Conservation (phyloP, 2,113 vertebrate genomes). For the Nasalis larvatus region DNA sequence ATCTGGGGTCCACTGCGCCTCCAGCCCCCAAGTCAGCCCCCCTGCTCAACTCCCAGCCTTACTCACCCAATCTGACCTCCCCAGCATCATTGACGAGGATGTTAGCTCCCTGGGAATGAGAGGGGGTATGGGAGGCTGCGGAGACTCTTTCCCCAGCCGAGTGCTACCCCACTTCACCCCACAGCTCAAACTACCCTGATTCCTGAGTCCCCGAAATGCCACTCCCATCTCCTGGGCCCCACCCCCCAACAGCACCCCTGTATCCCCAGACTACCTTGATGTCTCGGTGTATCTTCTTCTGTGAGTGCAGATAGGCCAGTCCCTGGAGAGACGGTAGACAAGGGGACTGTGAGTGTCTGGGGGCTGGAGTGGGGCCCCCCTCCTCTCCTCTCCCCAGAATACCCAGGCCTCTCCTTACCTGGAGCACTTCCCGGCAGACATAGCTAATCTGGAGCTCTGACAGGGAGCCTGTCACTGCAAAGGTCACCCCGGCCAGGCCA, state of each 20-base stretch:
- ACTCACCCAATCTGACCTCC: constrained; percentile 92
- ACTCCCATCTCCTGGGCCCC: not conserved
- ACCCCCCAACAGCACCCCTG: not conserved
- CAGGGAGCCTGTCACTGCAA: constrained; percentile 90
- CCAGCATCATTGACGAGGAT: constrained; percentile 93
- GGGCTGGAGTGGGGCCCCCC: not conserved
- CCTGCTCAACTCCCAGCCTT: not conserved
- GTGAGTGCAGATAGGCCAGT: constrained; percentile 91
- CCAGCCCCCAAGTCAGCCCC: not conserved
- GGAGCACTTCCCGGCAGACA: constrained; percentile 92
- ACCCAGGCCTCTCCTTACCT: constrained; percentile 81
- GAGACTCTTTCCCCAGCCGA: not conserved
- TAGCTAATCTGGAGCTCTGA: constrained; percentile 92
- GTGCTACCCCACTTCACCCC: accelerated
- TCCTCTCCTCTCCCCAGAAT: not conserved
- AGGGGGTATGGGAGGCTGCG: not conserved
- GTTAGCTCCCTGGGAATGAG: constrained; percentile 90
- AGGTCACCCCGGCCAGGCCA: not conserved
- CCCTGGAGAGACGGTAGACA: constrained; percentile 82
- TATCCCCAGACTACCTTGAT: constrained; percentile 87
- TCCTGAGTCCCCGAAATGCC: not conserved
- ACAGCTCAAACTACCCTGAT: not conserved
- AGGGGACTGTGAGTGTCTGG: not conserved
- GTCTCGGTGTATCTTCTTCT: constrained; percentile 95
- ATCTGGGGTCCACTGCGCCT: not conserved